Conservation (phyloP, 2,797 vertebrate species). For the Lutjanus argentimaculatus region DNA sequence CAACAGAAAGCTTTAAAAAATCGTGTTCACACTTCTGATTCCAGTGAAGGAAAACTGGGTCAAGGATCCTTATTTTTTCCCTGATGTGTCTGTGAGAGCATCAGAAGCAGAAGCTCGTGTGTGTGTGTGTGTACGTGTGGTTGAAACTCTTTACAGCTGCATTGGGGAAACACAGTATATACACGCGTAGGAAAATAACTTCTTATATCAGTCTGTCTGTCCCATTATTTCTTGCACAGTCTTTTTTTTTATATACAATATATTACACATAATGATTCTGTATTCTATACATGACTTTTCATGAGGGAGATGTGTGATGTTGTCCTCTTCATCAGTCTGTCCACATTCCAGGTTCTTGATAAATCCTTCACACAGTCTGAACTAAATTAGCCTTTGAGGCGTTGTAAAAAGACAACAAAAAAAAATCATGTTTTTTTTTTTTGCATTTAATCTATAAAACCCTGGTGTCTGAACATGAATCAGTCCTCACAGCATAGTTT, state of each 20-base stretch:
- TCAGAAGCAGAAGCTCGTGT: not conserved
- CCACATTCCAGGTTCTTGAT: not conserved
- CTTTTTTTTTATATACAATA: slow-evolving; percentile 73
- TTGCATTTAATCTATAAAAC: slow-evolving; percentile 28
- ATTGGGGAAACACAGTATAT: slow-evolving; percentile 57
- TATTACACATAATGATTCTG: slow-evolving; percentile 71
- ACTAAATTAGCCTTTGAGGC: slow-evolving; percentile 11
- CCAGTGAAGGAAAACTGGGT: slow-evolving; percentile 10
- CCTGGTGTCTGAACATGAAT: slow-evolving; percentile 1
- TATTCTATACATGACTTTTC: slow-evolving; percentile 57
- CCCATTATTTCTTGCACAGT: slow-evolving; percentile 47
- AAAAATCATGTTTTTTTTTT: slow-evolving; percentile 22
- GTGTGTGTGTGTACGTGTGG: not conserved
- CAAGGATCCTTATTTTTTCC: slow-evolving; percentile 1
- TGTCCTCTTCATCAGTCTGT: slow-evolving; percentile 20
- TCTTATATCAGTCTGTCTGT: slow-evolving; percentile 58
- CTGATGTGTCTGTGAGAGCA: slow-evolving; percentile 17
- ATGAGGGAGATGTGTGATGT: slow-evolving; percentile 44
- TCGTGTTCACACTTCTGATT: not conserved
- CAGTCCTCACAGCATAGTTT: not conserved
- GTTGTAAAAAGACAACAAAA: slow-evolving; percentile 21
- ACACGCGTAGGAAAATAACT: slow-evolving; percentile 80
- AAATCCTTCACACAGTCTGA: slow-evolving; percentile 16
- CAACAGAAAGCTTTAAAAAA: not conserved
- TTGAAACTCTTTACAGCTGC: slow-evolving; percentile 34